phyloP scores from a whole-genome alignment of 92 coral and sea anemone genomes.

The Phenganax marumi region DNA sequence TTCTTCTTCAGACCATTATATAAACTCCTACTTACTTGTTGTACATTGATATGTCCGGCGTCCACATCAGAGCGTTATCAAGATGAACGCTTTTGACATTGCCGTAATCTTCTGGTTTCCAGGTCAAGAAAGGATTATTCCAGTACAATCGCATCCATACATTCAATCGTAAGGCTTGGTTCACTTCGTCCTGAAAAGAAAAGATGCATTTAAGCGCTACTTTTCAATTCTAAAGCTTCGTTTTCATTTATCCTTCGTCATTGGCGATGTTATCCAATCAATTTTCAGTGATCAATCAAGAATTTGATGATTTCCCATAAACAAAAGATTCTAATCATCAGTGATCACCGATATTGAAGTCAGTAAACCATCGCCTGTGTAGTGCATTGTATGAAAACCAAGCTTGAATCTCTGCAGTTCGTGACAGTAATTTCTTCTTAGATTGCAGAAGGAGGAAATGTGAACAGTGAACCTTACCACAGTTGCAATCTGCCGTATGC shows the following conservation, averaged over 20 bases:
- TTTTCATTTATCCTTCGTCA: too few species aligned
- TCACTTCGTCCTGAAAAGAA: conserved; percentile 26
- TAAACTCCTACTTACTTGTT: conserved; percentile 31
- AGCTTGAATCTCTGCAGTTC: too few species aligned
- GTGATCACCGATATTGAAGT: too few species aligned
- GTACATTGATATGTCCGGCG: conserved; percentile 49
- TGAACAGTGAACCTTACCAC: conserved; percentile 20
- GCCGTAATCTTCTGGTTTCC: conserved; percentile 47
- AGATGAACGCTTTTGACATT: conserved; percentile 28
- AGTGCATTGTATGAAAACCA: too few species aligned
- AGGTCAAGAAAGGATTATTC: conserved; percentile 41
- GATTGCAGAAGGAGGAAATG: neutral
- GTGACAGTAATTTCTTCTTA: neutral
- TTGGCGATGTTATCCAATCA: too few species aligned
- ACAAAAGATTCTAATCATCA: too few species aligned
- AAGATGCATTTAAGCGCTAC: neutral
- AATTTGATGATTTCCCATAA: too few species aligned
- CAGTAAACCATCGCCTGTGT: too few species aligned
- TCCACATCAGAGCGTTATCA: conserved; percentile 43
- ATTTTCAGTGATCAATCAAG: too few species aligned
- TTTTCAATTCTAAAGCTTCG: too few species aligned
- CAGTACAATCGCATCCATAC: conserved; percentile 27
- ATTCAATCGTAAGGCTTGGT: conserved; percentile 5
- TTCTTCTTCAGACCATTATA: neutral
- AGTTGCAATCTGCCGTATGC: conserved; percentile 30